Evolutionary conservation across 2,113 vertebrate species (phyloP), one percentile per base, ranked within the genome.

Genomic region (Chlorocebus sabaeus): DNA sequence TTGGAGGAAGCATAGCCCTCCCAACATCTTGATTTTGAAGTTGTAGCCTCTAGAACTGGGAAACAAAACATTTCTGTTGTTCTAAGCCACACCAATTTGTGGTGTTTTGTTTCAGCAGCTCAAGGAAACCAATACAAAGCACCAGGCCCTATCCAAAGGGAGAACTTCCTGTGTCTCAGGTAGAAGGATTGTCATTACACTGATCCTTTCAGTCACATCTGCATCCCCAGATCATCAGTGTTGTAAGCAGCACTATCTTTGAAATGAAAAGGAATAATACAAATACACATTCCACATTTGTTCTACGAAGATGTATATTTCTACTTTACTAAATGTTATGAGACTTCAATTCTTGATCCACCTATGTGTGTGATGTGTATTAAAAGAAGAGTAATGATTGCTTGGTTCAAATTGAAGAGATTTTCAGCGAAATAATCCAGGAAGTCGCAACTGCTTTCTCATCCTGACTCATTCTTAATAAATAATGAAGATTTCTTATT

Each of bases 401-500:
- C 78, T 86, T 93, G 61, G 72, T 35, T 61, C 32, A 90, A 85
- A 84, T 8, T 45, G 43, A 90, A 90, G 57, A 76, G 89, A 27
- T 48, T 78, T 20, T 82, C 50, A 93, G 72, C 17, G 82, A 70
- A 76, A 55, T 81, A 89, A 84, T 35, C 48, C 48, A 94, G 76
- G 81, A 86, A 87, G 91, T 76, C 12, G 89, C 45, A 96, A 97
- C 30, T 59, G 5, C 30, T 64, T 96, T 22, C 23, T 86, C 1
- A 10, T 55, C 32, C 70, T 11, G 57, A 93, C 16, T 87, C 73
- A 64, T 40, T 82, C 45, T 92, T 81, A n/a, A 81, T 90, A 87
- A 96, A 55, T 83, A 93, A 95, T 85, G n/a, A 80, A 45, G 55
- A 43, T 30, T 67, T 81, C 75, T 91, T 81, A 85, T 45, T 82